Percentiles rank a stretch among this genome's conserved stretches.
These are phyloP conservation scores for Gibbula magus DNA, from an alignment of 2,888 invertebrate species.

Conservation along the genomic window DNA sequence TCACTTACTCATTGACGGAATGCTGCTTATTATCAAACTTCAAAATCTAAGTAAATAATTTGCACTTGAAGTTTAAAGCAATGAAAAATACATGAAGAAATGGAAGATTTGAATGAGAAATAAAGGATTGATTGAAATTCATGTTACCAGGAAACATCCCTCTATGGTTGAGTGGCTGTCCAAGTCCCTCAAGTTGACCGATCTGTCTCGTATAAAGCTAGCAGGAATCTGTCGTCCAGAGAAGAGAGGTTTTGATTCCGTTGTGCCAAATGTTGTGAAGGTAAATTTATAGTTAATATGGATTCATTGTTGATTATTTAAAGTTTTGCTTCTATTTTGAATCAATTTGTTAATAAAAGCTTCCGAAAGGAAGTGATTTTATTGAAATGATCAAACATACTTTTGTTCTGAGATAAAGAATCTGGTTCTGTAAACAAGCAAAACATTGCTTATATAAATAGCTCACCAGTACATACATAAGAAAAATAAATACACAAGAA, in stretches of 20 bases:
- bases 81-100: background rate
- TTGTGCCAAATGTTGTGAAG: conserved; percentile 58
- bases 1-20: too few species aligned
- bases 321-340: too few species aligned
- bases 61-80: background rate
- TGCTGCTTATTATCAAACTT: too few species aligned
- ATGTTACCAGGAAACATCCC: conserved; percentile 36
- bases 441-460: too few species aligned
- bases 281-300: conserved; percentile 34
- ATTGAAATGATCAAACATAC: too few species aligned
- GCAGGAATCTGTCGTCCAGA: conserved; percentile 67
- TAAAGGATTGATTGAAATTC: background rate
- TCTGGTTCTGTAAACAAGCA: too few species aligned
- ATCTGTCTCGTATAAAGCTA: conserved; percentile 57
- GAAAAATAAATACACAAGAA: background rate
- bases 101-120: background rate
- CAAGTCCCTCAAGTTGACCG: conserved; percentile 47
- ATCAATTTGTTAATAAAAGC: too few species aligned
- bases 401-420: too few species aligned
- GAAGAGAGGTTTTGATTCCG: conserved; percentile 57
- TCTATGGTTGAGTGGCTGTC: conserved; percentile 48
- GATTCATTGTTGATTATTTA: too few species aligned
- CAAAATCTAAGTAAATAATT: background rate
- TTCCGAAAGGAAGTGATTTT: too few species aligned
- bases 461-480: background rate